Base-by-base conservation (phyloP, 2,113 vertebrate genomes). In the Odobenus rosmarus region DNA sequence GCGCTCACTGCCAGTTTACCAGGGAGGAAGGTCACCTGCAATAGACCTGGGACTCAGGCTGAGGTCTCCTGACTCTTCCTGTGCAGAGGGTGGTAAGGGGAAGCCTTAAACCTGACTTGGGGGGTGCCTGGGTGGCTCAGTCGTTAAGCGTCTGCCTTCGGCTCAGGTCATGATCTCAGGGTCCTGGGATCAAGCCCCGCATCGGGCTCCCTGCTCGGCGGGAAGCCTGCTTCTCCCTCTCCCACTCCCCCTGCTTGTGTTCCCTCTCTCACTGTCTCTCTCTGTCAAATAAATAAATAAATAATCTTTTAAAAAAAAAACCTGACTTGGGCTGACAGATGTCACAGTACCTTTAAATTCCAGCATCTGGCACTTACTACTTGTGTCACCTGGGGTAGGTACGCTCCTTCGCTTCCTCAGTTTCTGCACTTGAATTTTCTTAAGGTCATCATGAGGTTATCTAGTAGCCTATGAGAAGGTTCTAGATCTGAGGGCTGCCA, bases 401-500 rank as follows among this genome's bases (percentile, higher is more conserved):
- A 26, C 39, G 42, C 46, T 21, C 46, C 4, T 42, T 55, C n/a
- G 15, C 5, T 23, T 21, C 18, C 51, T 95, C 69, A 4, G 26
- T 84, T 31, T 79, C 69, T 76, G 55, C n/a, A 15, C 10, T 33
- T 79, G 76, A 79, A 28, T 46, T 74, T 74, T 74, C 39, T 74
- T 74, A 74, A 28, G 33, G 24, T 81, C 21, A 11, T 39, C 57
- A 57, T 5, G 14, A 39, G 49, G 18, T 19, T 28, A 74, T 10
- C 5, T 9, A 31, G 19, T 11, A n/a, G 26, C n/a, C 21, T 91
- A 36, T 49, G 33, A 57, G 62, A 46, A n/a, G 13, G 24, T 18
- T 53, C 69, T 21, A 67, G 53, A 24, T 71, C 61, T 23, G 15
- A 1, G 15, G 18, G 4, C 5, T 0, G 1, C 55, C 6, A 0